phyloP scores from a whole-genome alignment of 2,888 invertebrate species.

The Eupeodes luniger region DNA sequence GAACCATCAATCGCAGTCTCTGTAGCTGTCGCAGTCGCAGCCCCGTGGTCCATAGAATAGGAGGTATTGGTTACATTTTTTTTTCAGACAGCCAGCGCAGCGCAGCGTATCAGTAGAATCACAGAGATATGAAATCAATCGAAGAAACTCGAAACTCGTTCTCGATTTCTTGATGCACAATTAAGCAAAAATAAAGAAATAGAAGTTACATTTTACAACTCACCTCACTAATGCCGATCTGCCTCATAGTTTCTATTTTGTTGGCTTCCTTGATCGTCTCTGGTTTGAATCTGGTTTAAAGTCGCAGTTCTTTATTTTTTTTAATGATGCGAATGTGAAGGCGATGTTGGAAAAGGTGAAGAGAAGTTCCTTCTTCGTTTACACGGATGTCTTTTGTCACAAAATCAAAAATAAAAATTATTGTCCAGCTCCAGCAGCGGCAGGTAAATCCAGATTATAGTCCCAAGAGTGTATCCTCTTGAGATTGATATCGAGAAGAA shows the following conservation, averaged over 20 bases:
- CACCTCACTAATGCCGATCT: constrained; percentile 73
- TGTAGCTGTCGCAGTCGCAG: neutral
- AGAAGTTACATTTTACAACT: constrained; percentile 27
- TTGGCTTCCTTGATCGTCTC: constrained; percentile 49
- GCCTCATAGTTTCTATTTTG: constrained; percentile 71
- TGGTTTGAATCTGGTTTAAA: constrained; percentile 22
- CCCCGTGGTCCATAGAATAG: constrained; percentile 2
- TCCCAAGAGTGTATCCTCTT: constrained; percentile 29
- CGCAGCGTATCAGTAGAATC: neutral
- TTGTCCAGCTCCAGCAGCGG: neutral
- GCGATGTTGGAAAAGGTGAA: neutral
- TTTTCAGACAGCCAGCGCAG: neutral
- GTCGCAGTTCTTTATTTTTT: constrained; percentile 21
- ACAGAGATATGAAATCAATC: constrained; percentile 26
- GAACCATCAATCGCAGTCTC: constrained; percentile 22
- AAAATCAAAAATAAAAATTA: constrained; percentile 31
- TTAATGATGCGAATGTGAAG: too few species aligned
- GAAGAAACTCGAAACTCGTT: constrained; percentile 68
- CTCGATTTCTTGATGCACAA: constrained; percentile 48
- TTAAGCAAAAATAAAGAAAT: constrained; percentile 38
- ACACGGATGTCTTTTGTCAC: constrained; percentile 51
- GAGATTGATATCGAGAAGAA: neutral
- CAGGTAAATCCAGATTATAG: too few species aligned
- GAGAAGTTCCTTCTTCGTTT: constrained; percentile 8
- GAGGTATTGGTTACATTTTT: constrained; percentile 49